Conservation (phyloP, 64 coral and sea anemone species). For the Acropora tenuis region DNA sequence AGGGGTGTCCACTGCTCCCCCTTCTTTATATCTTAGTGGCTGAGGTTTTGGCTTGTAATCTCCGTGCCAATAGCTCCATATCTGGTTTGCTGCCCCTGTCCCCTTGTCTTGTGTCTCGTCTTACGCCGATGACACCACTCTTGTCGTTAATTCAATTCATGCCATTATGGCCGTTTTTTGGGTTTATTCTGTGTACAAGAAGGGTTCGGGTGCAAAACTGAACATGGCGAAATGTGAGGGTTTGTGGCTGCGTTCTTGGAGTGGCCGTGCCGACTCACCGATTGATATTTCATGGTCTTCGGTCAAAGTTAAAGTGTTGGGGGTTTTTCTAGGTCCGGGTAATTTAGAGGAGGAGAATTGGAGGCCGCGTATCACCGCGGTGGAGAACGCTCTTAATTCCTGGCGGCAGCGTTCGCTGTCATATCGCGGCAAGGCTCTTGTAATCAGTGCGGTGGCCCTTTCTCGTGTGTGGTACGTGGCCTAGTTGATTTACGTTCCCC, state of each 20-base stretch:
- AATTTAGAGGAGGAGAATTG: constrained; percentile 6
- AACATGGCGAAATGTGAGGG: constrained; percentile 5
- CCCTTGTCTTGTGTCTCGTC: not conserved
- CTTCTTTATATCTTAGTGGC: not conserved
- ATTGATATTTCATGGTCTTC: not conserved
- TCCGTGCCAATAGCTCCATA: not conserved
- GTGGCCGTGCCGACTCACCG: not conserved
- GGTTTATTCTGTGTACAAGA: not conserved
- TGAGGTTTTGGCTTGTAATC: not conserved
- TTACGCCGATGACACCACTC: constrained; percentile 37
- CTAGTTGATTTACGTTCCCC: too few relatives aligned
- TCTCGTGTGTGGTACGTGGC: too few relatives aligned
- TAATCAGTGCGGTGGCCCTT: too few relatives aligned
- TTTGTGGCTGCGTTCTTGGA: not conserved
- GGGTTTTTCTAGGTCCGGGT: not conserved
- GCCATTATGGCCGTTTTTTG: not conserved
- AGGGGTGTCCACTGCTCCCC: not conserved
- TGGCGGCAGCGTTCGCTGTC: constrained; percentile 46
- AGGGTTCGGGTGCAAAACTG: not conserved
- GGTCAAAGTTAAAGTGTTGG: not conserved
- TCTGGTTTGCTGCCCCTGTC: not conserved
- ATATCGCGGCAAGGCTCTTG: not conserved
- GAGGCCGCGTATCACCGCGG: not conserved
- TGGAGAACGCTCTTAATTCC: constrained; percentile 1
- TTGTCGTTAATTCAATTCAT: not conserved